Percentiles rank a stretch among this genome's conserved stretches.
These are phyloP conservation scores for Ictalurus punctatus DNA, from an alignment of 2,113 vertebrate genomes.

Conservation along the genomic window DNA sequence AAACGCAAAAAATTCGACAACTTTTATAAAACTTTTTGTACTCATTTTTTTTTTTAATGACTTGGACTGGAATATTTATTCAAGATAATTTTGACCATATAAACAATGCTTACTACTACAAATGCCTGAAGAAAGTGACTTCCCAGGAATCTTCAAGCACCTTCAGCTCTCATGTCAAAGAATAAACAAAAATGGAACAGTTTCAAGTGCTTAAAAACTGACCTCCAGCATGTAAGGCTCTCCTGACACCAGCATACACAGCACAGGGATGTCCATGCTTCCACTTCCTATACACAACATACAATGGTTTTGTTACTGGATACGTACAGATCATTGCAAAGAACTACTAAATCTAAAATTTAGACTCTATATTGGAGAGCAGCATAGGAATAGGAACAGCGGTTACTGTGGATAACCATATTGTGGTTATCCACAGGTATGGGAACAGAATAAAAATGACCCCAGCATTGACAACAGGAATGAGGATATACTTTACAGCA, in stretches of 20 bases:
- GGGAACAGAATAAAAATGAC: not conserved
- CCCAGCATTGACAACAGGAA: not conserved
- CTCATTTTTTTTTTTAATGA: too few relatives aligned
- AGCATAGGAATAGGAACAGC: not conserved
- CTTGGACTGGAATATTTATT: not conserved
- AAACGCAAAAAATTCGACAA: not conserved
- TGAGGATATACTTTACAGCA: not conserved
- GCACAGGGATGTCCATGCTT: slow-evolving; percentile 86
- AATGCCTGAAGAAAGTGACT: not conserved
- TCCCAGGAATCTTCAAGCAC: not conserved
- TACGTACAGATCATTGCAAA: not conserved
- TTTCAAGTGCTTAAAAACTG: not conserved
- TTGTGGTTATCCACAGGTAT: too few relatives aligned
- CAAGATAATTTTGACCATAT: not conserved
- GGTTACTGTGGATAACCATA: not conserved
- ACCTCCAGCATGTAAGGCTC: slow-evolving; percentile 80
- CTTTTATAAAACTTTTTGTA: not conserved
- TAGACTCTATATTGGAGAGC: too few relatives aligned
- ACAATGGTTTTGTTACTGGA: not conserved
- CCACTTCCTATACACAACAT: slow-evolving; percentile 72
- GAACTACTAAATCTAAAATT: not conserved
- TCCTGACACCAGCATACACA: slow-evolving; percentile 84
- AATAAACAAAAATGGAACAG: not conserved
- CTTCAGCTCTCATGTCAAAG: not conserved
- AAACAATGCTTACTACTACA: not conserved